Evolutionary conservation across 2,888 invertebrate genomes (phyloP).

Genomic region (Drosophila merina): DNA sequence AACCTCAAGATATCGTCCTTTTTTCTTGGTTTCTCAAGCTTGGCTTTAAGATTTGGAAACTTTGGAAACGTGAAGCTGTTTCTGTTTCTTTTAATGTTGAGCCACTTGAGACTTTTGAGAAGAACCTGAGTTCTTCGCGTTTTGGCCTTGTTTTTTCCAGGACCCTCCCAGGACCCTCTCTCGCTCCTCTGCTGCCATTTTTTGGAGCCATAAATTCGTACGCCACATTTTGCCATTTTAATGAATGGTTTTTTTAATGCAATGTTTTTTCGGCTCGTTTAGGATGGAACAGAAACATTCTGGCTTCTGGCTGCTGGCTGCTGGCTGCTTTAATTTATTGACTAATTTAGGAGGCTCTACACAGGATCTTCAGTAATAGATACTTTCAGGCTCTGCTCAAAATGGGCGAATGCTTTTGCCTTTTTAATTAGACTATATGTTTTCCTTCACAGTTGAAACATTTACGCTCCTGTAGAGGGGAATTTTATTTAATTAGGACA

Average conservation of each 20-base stretch:
- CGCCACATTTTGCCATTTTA: conserved; percentile 80
- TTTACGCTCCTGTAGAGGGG: conserved; percentile 30
- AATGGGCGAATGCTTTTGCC: conserved; percentile 54
- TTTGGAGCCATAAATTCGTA: conserved; percentile 68
- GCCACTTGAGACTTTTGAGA: conserved; percentile 43
- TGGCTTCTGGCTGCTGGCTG: not conserved
- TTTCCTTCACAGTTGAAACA: conserved; percentile 11
- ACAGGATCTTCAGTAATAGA: conserved; percentile 60
- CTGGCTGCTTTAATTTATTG: conserved; percentile 66
- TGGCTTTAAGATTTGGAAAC: conserved; percentile 19
- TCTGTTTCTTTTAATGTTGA: conserved; percentile 10
- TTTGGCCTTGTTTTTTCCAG: not conserved
- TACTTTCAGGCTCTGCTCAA: conserved; percentile 62
- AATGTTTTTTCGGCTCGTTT: conserved; percentile 74
- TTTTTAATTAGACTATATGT: conserved; percentile 37
- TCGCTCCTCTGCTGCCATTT: not conserved
- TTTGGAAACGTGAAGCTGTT: conserved; percentile 5
- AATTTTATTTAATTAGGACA: conserved; percentile 67
- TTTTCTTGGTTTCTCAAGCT: not conserved
- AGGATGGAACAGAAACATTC: conserved; percentile 21
- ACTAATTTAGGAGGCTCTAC: conserved; percentile 63
- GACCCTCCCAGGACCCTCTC: not conserved
- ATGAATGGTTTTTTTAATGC: conserved; percentile 80
- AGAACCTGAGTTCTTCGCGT: not conserved
- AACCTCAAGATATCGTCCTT: not conserved